A percentile compares a stretch with the other conserved stretches of the same genome.
Evolutionary conservation across 2,888 invertebrate species (phyloP).

Genomic region (Cheilosia pagana): DNA sequence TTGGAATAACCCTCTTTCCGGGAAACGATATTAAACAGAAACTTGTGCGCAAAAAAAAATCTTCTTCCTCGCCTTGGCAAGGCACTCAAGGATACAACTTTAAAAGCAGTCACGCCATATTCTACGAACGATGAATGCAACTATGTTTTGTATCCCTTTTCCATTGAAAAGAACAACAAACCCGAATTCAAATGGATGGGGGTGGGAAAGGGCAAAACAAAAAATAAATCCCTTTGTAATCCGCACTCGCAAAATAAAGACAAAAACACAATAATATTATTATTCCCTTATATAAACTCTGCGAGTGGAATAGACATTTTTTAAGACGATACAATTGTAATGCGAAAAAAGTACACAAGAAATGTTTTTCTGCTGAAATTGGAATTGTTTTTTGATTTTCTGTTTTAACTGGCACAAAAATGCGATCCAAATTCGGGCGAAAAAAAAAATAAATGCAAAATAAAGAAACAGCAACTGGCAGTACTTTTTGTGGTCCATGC

Average conservation of each 20-base stretch:
- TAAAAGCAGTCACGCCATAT: slow-evolving; percentile 14
- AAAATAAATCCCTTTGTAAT: slow-evolving; percentile 53
- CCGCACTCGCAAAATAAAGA: slow-evolving; percentile 46
- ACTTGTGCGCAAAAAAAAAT: slow-evolving; percentile 29
- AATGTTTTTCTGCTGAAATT: slow-evolving; percentile 14
- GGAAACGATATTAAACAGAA: slow-evolving; percentile 3
- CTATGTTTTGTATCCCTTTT: background rate
- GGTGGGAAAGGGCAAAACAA: background rate
- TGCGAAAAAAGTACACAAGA: slow-evolving; percentile 21
- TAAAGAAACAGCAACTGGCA: slow-evolving; percentile 6
- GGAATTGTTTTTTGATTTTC: slow-evolving; percentile 34
- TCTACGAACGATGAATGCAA: slow-evolving; percentile 5
- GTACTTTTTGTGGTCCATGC: slow-evolving; percentile 14
- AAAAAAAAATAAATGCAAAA: too few species aligned
- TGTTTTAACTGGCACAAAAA: background rate
- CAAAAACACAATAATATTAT: slow-evolving; percentile 42
- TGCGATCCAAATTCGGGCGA: background rate
- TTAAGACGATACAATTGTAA: slow-evolving; percentile 31
- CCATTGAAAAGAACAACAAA: slow-evolving; percentile 7
- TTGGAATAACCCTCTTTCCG: slow-evolving; percentile 10
- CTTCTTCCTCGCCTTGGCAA: slow-evolving; percentile 12
- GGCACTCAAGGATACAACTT: slow-evolving; percentile 34
- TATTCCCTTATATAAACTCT: slow-evolving; percentile 9
- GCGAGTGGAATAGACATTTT: too few species aligned
- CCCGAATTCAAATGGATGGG: background rate